phyloP scores from a whole-genome alignment of 1,140 invertebrate species.

The Ceratitis capitata region DNA sequence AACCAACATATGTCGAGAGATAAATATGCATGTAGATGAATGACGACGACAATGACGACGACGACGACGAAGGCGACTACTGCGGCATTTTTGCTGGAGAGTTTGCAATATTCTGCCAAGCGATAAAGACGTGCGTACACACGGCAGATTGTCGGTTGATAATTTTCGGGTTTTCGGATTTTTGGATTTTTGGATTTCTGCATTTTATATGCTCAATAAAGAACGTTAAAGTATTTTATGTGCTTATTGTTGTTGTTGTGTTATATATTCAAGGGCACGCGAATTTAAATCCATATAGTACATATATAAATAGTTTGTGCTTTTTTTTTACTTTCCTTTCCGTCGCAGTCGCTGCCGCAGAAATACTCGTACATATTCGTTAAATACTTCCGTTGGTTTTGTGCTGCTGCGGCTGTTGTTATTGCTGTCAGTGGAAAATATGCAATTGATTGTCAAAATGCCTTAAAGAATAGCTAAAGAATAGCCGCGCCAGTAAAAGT shows the following conservation, averaged over 20 bases:
- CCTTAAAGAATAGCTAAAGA: too few species aligned
- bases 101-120: background rate
- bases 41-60: too few species aligned
- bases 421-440: background rate
- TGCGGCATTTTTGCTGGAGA: background rate
- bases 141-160: background rate
- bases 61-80: background rate
- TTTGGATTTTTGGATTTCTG: background rate
- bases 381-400: background rate
- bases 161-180: background rate
- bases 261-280: too few species aligned
- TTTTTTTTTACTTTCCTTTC: too few species aligned
- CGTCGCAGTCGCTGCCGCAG: background rate
- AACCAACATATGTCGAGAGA: too few species aligned
- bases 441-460: background rate
- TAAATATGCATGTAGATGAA: too few species aligned
- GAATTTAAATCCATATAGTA: background rate
- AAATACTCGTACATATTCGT: too few species aligned
- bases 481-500: background rate
- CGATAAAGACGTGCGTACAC: background rate
- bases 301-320: background rate
- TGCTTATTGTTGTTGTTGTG: background rate
- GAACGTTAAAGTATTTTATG: background rate
- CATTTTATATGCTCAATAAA: background rate
- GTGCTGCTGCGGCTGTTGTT: background rate